Conservation (phyloP, 2,113 vertebrate species). For the Morone chrysops region DNA sequence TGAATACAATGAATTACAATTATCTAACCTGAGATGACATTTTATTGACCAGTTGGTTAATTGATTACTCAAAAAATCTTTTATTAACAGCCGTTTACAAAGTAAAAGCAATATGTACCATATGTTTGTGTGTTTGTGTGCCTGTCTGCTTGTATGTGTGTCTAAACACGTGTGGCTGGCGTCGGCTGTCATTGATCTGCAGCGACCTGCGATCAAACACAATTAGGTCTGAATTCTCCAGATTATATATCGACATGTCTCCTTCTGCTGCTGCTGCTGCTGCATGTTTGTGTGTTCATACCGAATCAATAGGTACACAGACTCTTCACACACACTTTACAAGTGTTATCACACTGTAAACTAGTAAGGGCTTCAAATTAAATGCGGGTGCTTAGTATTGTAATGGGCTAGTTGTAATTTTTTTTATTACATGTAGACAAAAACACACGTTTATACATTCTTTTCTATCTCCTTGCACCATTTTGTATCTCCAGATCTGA, state of each 20-base stretch:
- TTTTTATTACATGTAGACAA: neutral
- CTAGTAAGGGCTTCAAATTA: constrained; percentile 3
- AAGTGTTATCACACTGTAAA: constrained; percentile 28
- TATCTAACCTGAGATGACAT: neutral
- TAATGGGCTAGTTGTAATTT: neutral
- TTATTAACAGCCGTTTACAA: neutral
- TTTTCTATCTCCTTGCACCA: neutral
- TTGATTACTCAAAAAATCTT: neutral
- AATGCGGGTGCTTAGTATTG: neutral
- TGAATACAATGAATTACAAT: neutral
- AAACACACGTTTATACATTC: neutral
- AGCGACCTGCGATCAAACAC: constrained; percentile 75
- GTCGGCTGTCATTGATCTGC: constrained; percentile 66
- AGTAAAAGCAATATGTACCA: neutral
- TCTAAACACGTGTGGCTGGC: constrained; percentile 16
- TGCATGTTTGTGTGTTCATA: constrained; percentile 29
- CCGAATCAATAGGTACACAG: constrained; percentile 42
- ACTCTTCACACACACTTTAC: constrained; percentile 35
- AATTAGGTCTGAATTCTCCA: constrained; percentile 76
- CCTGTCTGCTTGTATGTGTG: neutral
- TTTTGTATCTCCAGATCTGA: constrained; percentile 13
- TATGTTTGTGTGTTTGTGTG: neutral
- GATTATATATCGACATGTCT: constrained; percentile 61
- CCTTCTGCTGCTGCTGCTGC: constrained; percentile 10
- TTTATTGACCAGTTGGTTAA: constrained; percentile 5